Base-by-base conservation (phyloP, 2,888 invertebrate species). In the Eupithecia vulgata region DNA sequence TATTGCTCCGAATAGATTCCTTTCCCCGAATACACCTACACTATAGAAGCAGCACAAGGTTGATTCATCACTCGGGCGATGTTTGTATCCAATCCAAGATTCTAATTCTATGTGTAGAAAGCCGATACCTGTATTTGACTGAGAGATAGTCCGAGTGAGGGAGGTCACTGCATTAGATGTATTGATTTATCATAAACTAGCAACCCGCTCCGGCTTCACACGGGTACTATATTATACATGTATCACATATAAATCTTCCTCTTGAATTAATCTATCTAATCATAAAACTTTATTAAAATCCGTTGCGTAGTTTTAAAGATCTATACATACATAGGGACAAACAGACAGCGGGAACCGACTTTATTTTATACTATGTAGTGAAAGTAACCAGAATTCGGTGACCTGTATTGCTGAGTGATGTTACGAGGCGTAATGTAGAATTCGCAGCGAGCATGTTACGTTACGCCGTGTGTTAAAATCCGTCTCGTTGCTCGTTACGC, bases 151-250 rank as follows among this genome's bases (percentile, higher is more conserved):
- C 15, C 30, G 15, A 61, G 61, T 61, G 61, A 61, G 61, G 61
- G 61, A 61, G 61, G 61, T 61, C 61, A 61, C 15, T 61, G 61
- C 61, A 61, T 61, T 8, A 17, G 59, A 61, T 48, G n/a, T 48
- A 61, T 61, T 61, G 61, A 61, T 61, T 34, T 61, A 34, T 61
- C 30, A 17, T 34, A 52, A n/a, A n/a, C n/a, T n/a, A n/a, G n/a
- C n/a, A n/a, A n/a, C n/a, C n/a, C n/a, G n/a, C n/a, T n/a, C n/a
- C n/a, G n/a, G n/a, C n/a, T n/a, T n/a, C n/a, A n/a, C n/a, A n/a
- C n/a, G n/a, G n/a, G n/a, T n/a, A n/a, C n/a, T n/a, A n/a, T n/a
- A n/a, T n/a, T n/a, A n/a, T n/a, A n/a, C n/a, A n/a, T n/a, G n/a
- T n/a, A n/a, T n/a, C n/a, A n/a, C n/a, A n/a, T n/a, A n/a, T n/a